Percentiles rank a stretch among this genome's conserved stretches.
Conservation (phyloP, 2,888 invertebrate genomes). For the Lamellibrachia columna region DNA sequence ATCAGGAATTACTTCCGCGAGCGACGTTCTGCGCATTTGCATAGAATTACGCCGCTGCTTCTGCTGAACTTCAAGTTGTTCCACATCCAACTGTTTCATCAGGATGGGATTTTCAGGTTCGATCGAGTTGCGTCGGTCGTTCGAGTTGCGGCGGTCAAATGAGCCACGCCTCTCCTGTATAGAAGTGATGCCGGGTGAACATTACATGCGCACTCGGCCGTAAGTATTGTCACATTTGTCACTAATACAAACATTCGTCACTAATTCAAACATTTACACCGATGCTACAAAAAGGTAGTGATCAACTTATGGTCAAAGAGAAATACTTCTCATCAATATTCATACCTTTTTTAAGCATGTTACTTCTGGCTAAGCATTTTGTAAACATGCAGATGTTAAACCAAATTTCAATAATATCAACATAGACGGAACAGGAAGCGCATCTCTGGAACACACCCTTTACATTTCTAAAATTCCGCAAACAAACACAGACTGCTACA, state of each 20-base stretch:
- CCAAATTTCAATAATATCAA: background rate
- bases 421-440: background rate
- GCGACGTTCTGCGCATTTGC: slow-evolving; percentile 79
- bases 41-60: slow-evolving; percentile 41
- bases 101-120: slow-evolving; percentile 17
- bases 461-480: background rate
- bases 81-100: slow-evolving; percentile 34
- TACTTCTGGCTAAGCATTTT: background rate
- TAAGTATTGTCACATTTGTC: background rate
- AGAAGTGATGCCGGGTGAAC: background rate
- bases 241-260: background rate
- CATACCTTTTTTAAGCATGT: too few species aligned
- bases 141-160: background rate
- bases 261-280: background rate
- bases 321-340: background rate
- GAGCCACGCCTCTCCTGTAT: slow-evolving; percentile 20
- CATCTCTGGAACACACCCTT: background rate
- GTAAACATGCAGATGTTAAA: background rate
- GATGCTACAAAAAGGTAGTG: background rate
- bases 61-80: slow-evolving; percentile 37
- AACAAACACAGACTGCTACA: background rate
- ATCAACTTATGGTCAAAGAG: background rate
- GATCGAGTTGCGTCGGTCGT: background rate
- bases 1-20: slow-evolving; percentile 95
- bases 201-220: background rate